Evolutionary conservation across 35 echinoderm and acorn worm species (phyloP), one percentile per base, ranked within the genome.

Genomic region (Amphiura filiformis): DNA sequence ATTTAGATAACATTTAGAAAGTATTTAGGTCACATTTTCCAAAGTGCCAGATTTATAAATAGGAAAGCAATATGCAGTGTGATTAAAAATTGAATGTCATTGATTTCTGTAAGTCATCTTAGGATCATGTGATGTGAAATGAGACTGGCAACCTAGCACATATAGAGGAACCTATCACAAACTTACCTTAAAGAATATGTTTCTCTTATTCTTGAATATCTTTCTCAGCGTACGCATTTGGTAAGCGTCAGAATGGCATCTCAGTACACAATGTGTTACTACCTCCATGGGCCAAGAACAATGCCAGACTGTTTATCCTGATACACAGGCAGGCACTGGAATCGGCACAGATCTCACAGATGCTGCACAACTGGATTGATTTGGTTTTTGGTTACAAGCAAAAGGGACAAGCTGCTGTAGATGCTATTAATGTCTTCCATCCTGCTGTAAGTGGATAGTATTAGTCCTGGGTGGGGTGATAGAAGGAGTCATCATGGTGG

Each of bases 331-430:
- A 99, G 79, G 95, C 92, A 36, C 37, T 99, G 81, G 96, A 99
- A 65, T 94, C 96, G 0, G 38, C 49, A 5, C 90, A 84, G 37
- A 87, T 94, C 42, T 95, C 93, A 12, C 86, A 99, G 79, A 42
- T 84, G 33, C 87, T 99, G 9, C 93, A 99, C 80, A 80, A 78
- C 12, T 99, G 96, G 96, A 79, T 99, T 38, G 93, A 99, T 40
- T 70, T 99, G n/a, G 96, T 99, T 9, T 99, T 99, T 92, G 96
- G 96, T 17, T 89, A 76, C 96, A 95, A 99, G 42, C 96, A 98
- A 81, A 86, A 89, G 26, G 95, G 95, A 14, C 88, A 90, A 31
- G 26, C 41, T 78, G 95, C 95, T 40, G 78, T 92, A 1, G 92
- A 98, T 34, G 89, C 95, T 38, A 92, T 92, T 76, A 94, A 93